Evolutionary conservation across 2,888 invertebrate species (phyloP).

Genomic region (Agriotes lineatus): DNA sequence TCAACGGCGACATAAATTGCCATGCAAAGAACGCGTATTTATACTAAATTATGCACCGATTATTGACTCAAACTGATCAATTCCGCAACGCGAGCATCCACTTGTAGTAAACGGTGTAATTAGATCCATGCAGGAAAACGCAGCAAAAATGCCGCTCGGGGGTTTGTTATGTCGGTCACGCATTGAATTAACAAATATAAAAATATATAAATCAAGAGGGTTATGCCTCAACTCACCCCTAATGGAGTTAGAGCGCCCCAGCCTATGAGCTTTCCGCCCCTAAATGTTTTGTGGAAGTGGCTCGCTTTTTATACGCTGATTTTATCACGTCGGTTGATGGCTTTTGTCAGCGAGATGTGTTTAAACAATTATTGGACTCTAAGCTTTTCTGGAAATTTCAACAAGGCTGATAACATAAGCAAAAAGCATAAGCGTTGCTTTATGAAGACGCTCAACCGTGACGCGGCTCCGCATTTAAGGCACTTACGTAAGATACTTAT

Average conservation of each 20-base stretch:
- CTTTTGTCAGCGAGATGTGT: conserved; percentile 47
- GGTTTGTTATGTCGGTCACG: conserved; percentile 48
- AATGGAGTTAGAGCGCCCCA: conserved; percentile 49
- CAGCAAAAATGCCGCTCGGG: conserved; percentile 37
- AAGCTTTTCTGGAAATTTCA: conserved; percentile 26
- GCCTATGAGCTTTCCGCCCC: conserved; percentile 50
- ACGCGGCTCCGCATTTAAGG: neutral
- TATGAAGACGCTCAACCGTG: too few relatives aligned
- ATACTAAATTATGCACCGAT: conserved; percentile 20
- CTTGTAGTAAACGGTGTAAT: neutral
- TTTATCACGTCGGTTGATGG: conserved; percentile 47
- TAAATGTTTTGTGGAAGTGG: conserved; percentile 47
- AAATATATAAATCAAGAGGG: conserved; percentile 53
- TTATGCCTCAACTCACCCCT: conserved; percentile 49
- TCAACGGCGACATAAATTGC: too few relatives aligned
- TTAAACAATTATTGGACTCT: conserved; percentile 45
- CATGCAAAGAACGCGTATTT: conserved; percentile 1
- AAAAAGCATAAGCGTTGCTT: too few relatives aligned
- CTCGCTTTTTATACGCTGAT: conserved; percentile 47
- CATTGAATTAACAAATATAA: conserved; percentile 53
- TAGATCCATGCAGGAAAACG: conserved; percentile 19
- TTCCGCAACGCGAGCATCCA: neutral
- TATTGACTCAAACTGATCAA: conserved; percentile 8
- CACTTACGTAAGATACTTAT: conserved; percentile 1
- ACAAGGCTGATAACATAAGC: too few relatives aligned